phyloP scores from a whole-genome alignment of 2,113 vertebrate species.

The Pomatorhinus ruficollis region DNA sequence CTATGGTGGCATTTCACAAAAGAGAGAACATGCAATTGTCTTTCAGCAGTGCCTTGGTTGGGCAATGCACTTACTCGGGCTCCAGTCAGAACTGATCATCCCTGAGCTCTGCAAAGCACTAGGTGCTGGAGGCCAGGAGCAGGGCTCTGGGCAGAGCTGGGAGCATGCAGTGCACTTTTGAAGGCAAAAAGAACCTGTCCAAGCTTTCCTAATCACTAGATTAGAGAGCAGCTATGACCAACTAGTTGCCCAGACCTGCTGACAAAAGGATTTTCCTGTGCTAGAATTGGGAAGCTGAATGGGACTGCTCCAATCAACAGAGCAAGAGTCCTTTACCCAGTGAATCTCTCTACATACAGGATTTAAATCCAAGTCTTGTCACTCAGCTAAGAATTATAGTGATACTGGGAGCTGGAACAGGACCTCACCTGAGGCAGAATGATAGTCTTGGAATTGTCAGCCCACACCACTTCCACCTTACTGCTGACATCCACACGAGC shows the following conservation, averaged over 20 bases:
- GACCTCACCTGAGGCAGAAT: constrained; percentile 91
- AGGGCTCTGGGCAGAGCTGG: not conserved
- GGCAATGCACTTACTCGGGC: not conserved
- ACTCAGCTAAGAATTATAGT: not conserved
- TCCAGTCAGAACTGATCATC: not conserved
- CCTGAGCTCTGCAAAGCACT: not conserved
- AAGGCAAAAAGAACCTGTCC: not conserved
- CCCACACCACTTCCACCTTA: constrained; percentile 98
- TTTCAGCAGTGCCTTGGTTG: not conserved
- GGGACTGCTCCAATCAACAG: not conserved
- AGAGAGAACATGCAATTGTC: not conserved
- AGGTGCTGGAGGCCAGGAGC: not conserved
- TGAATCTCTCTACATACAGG: not conserved
- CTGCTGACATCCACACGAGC: constrained; percentile 94
- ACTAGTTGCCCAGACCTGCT: not conserved
- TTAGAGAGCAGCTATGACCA: not conserved
- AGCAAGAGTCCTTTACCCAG: not conserved
- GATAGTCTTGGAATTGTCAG: constrained; percentile 93
- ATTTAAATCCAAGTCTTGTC: not conserved
- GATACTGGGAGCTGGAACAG: not conserved
- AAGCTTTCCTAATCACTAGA: not conserved
- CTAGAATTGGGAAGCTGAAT: not conserved
- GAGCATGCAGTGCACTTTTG: not conserved
- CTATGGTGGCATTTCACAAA: not conserved
- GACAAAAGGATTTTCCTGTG: not conserved